A percentile compares a stretch with the other conserved stretches of the same genome.
Conservation (phyloP, 1,140 invertebrate species). For the Sinonovacula constricta region DNA sequence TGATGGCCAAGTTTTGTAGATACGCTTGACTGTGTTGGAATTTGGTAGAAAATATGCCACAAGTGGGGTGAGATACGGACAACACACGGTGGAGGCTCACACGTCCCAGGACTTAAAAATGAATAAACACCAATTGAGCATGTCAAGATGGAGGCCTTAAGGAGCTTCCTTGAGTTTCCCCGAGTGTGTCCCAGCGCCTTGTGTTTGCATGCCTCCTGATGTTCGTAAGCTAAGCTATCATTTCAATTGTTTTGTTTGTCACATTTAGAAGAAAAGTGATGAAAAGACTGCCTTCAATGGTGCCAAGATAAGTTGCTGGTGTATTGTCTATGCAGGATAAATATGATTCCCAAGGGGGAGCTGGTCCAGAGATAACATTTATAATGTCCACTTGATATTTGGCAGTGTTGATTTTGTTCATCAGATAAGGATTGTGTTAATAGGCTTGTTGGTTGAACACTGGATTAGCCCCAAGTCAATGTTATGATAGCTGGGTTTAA, state of each 20-base stretch:
- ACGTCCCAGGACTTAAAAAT: conserved; percentile 47
- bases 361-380: too few relatives aligned
- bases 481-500: too few relatives aligned
- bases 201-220: conserved; percentile 10
- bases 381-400: too few relatives aligned
- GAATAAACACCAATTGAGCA: conserved; percentile 52
- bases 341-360: too few relatives aligned
- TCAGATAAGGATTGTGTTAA: too few relatives aligned
- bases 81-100: conserved; percentile 27
- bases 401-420: too few relatives aligned
- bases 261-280: too few relatives aligned
- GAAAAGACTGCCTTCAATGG: conserved; percentile 4
- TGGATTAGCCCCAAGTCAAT: too few relatives aligned
- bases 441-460: too few relatives aligned
- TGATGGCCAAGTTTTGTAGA: conserved; percentile 41
- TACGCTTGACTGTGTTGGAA: conserved; percentile 38
- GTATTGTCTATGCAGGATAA: too few relatives aligned
- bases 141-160: conserved; percentile 27
- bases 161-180: background rate
- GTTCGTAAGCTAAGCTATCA: background rate
- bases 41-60: conserved; percentile 40
- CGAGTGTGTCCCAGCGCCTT: conserved; percentile 15
- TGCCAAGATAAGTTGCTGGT: conserved; percentile 8
- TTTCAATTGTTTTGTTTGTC: conserved; percentile 16
- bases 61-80: conserved; percentile 38